Conservation (phyloP, 2,888 invertebrate genomes). For the Danaus chrysippus region DNA sequence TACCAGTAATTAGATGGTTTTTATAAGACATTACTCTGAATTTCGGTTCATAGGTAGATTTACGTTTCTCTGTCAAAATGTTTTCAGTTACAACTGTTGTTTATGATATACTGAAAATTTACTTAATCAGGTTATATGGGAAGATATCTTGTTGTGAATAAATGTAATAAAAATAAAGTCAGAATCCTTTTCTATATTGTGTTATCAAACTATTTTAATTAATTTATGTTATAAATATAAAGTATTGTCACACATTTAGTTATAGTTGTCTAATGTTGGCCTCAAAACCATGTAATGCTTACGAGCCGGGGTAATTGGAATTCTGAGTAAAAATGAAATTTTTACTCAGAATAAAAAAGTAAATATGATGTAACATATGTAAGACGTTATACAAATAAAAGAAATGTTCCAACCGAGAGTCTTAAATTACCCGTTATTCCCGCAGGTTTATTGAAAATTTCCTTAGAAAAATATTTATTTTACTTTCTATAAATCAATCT, state of each 20-base stretch:
- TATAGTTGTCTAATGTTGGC: not conserved
- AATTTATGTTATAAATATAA: too few relatives aligned
- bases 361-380: constrained; percentile 21
- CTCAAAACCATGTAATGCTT: constrained; percentile 2
- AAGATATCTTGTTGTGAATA: too few relatives aligned
- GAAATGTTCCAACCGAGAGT: constrained; percentile 10
- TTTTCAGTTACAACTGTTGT: too few relatives aligned
- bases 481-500: constrained; percentile 6
- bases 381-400: constrained; percentile 22
- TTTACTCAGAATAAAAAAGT: constrained; percentile 22
- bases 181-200: too few relatives aligned
- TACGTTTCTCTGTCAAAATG: too few relatives aligned
- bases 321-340: constrained; percentile 23
- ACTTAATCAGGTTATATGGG: too few relatives aligned
- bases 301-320: constrained; percentile 18
- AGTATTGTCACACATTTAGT: not conserved
- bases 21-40: not conserved
- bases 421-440: constrained; percentile 18
- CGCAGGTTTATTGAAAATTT: constrained; percentile 14
- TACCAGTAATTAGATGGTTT: not conserved
- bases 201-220: too few relatives aligned
- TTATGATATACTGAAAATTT: too few relatives aligned
- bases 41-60: not conserved
- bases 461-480: constrained; percentile 7
- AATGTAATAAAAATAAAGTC: too few relatives aligned